A percentile compares a stretch with the other conserved stretches of the same genome.
Evolutionary conservation across 2,113 vertebrate genomes (phyloP).

Genomic region (Ia io): DNA sequence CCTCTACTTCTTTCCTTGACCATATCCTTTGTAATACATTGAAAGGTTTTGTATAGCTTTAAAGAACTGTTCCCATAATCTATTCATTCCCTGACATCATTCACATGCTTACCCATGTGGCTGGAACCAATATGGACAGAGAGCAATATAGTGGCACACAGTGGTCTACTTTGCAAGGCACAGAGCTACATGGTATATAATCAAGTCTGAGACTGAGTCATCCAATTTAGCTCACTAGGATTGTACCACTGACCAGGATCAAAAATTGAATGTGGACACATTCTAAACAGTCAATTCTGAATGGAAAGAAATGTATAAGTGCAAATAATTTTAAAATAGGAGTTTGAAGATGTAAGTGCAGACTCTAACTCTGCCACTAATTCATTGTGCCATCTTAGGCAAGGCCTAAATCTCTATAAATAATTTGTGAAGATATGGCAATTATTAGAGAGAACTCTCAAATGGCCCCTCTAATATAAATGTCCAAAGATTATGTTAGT

Average conservation of each 20-base stretch:
- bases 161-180: background rate
- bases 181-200: background rate
- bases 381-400: background rate
- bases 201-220: background rate
- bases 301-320: background rate
- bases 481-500: background rate
- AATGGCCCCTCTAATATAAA: background rate
- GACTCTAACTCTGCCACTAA: background rate
- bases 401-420: background rate
- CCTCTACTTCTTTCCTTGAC: background rate
- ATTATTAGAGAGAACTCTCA: background rate
- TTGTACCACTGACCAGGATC: background rate
- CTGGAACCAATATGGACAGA: background rate
- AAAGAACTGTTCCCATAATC: background rate
- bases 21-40: background rate
- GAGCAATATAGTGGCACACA: background rate
- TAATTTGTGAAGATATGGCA: constrained; percentile 27
- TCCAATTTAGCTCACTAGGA: background rate
- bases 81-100: background rate
- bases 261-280: background rate
- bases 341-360: background rate
- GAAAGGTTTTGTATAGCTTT: background rate
- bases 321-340: background rate
- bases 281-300: background rate
- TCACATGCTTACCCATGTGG: background rate